Evolutionary conservation across 1,140 invertebrate species (phyloP).

Genomic region (Drosophila willistoni): DNA sequence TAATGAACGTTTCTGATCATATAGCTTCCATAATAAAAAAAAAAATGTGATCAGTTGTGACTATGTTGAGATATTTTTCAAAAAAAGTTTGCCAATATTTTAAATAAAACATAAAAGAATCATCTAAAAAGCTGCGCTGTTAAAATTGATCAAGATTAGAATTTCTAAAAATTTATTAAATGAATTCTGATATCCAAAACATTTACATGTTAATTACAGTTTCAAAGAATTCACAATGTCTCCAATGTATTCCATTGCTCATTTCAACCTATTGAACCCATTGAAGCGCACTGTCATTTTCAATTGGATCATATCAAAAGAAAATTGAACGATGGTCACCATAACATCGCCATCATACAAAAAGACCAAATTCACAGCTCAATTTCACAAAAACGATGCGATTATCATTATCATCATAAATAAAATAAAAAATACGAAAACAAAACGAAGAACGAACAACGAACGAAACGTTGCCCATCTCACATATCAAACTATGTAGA

Average conservation of each 20-base stretch:
- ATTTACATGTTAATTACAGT: not conserved
- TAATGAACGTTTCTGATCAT: too few relatives aligned
- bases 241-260: too few relatives aligned
- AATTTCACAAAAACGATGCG: constrained; percentile 63
- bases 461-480: constrained; percentile 18
- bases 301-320: constrained; percentile 40
- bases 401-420: constrained; percentile 55
- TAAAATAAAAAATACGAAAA: not conserved
- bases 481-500: constrained; percentile 72
- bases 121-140: too few relatives aligned
- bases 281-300: constrained; percentile 39
- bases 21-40: too few relatives aligned
- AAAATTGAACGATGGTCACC: not conserved
- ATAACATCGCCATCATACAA: constrained; percentile 19
- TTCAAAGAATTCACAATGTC: too few relatives aligned
- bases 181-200: too few relatives aligned
- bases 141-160: too few relatives aligned
- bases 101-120: too few relatives aligned
- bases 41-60: too few relatives aligned
- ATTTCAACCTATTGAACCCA: not conserved
- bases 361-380: constrained; percentile 54
- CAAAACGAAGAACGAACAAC: not conserved
- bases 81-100: too few relatives aligned
- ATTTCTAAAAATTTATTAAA: too few relatives aligned
- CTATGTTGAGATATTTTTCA: too few relatives aligned